These are phyloP conservation scores for Halocynthia aurantium DNA, from an alignment of 23 tunicate species.

Conservation along the genomic window DNA sequence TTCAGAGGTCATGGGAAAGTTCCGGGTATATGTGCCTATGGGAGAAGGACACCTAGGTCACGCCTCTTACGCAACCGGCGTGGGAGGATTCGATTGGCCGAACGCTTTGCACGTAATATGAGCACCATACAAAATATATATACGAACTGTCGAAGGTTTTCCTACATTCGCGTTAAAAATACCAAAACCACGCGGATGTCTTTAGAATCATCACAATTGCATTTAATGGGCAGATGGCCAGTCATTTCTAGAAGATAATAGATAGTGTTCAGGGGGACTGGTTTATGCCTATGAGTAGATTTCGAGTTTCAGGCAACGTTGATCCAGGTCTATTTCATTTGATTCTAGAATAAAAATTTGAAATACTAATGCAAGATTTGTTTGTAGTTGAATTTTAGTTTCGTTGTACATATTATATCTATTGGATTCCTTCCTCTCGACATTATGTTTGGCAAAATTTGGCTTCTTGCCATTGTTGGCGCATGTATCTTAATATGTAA, in stretches of 20 bases:
- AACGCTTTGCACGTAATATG: conserved; percentile 1
- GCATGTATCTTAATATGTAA: conserved; percentile 52
- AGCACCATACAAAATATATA: background rate
- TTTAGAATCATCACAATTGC: too few relatives aligned
- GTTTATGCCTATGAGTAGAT: too few relatives aligned
- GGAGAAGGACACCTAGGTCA: conserved; percentile 4
- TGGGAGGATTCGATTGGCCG: conserved; percentile 3
- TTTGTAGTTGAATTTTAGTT: too few relatives aligned
- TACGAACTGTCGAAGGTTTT: too few relatives aligned
- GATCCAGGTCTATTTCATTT: background rate
- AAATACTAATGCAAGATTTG: too few relatives aligned
- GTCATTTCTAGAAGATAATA: too few relatives aligned
- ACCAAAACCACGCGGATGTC: too few relatives aligned
- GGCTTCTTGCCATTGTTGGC: conserved; percentile 51
- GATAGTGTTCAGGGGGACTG: too few relatives aligned
- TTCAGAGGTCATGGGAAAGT: background rate
- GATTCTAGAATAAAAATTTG: background rate
- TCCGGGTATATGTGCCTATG: background rate
- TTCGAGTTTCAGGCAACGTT: background rate
- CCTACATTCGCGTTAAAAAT: too few relatives aligned
- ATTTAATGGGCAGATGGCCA: too few relatives aligned
- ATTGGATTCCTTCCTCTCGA: background rate
- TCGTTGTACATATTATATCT: too few relatives aligned
- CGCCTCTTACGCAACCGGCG: conserved; percentile 9
- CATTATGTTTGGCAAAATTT: conserved; percentile 43